Percentiles rank a stretch among this genome's conserved stretches.
Evolutionary conservation across 2,113 vertebrate genomes (phyloP).

Genomic region (Beaufortia kweichowensis): DNA sequence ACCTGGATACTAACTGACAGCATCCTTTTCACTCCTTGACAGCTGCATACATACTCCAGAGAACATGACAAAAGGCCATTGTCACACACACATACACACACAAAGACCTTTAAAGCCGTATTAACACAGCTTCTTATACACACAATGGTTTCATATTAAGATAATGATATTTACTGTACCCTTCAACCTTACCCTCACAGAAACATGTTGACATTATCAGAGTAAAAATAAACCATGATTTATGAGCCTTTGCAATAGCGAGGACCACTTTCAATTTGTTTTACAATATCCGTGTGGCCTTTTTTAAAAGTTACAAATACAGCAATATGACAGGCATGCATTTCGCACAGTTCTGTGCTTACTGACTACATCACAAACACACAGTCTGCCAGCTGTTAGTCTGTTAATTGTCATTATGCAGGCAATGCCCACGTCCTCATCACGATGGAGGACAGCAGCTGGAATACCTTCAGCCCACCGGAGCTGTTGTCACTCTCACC

Average conservation of each 20-base stretch:
- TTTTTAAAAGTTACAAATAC: background rate
- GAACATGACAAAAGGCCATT: slow-evolving; percentile 14
- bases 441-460: slow-evolving; percentile 65
- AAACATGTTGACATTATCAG: no score
- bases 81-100: background rate
- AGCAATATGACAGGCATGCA: slow-evolving; percentile 14
- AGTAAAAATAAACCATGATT: no score
- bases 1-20: slow-evolving; percentile 27
- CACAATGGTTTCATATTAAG: no score
- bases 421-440: slow-evolving; percentile 62
- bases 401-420: slow-evolving; percentile 74
- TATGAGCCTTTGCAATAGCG: no score
- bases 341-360: slow-evolving; percentile 2
- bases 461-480: slow-evolving; percentile 58
- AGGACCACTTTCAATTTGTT: no score
- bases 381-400: slow-evolving; percentile 45
- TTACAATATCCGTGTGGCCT: no score
- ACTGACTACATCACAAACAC: slow-evolving; percentile 16
- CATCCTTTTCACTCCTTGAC: slow-evolving; percentile 18
- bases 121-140: no score
- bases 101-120: background rate
- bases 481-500: slow-evolving; percentile 56
- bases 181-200: no score
- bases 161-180: no score
- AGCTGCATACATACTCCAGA: slow-evolving; percentile 33